Base-by-base conservation (phyloP, 2,113 vertebrate genomes). In the Dicentrarchus labrax region DNA sequence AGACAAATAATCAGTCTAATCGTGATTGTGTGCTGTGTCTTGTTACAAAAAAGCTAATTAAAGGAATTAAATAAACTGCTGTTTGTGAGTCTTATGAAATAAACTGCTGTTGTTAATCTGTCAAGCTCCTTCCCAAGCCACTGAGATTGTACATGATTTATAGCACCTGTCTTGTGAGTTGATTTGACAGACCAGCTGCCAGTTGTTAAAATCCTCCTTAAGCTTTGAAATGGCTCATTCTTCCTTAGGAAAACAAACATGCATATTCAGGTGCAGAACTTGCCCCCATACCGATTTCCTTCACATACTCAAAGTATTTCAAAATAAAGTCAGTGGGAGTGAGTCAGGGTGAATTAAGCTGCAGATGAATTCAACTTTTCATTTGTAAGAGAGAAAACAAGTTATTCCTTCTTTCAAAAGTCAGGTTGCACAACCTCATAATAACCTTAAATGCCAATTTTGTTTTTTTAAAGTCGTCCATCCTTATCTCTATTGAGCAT, bases 181-280 rank as follows among this genome's bases (percentile, higher is more conserved):
- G 83, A 83, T 80, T 73, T 77, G 72, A 84, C 77, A 47, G 78
- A 91, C 77, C 87, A 84, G 86, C 86, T 85, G 89, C 70, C 74
- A 74, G 84, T 80, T 86, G 79, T 78, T 87, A 60, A 72, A 85
- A 85, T 89, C 82, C 82, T 83, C 67, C 77, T 50, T 81, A 71
- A 92, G 83, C 76, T 76, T 80, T 59, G 39, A 81, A 84, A 86
- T 59, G 6, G 76, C 66, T 62, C 50, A 41, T 67, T 73, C 17
- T 73, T 43, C 39, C 72, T 24, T 43, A 0, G 6, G 38, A 81
- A 86, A 85, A 84, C 84, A 78, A 84, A 80, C 48, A 47, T 36
- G 13, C 66, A 51, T 15, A 45, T 81, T 54, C 78, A 73, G 66
- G 43, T 30, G 47, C 53, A 72, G 66, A 68, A 41, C 66, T 10